phyloP scores from a whole-genome alignment of 2,888 invertebrate genomes.

The Parasteatoda lunata region DNA sequence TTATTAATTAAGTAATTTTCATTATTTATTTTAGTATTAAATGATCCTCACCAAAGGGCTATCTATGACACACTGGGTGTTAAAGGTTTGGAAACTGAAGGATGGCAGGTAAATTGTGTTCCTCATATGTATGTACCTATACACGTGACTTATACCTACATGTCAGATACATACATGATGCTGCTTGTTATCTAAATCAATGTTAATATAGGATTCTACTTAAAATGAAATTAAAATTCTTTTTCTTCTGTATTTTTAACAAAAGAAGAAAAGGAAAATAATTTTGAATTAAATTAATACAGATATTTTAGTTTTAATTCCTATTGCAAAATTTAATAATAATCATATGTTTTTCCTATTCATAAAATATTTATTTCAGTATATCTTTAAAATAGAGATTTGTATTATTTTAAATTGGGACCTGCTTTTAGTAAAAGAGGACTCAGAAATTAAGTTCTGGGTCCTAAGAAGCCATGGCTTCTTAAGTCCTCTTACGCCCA shows the following conservation, averaged over 20 bases:
- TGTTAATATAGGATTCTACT: not conserved
- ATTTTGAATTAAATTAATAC: not conserved
- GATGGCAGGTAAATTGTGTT: constrained; percentile 85
- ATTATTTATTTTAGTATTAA: constrained; percentile 80
- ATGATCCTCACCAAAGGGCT: constrained; percentile 93
- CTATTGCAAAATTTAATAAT: not conserved
- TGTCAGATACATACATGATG: not conserved
- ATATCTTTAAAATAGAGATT: too few relatives aligned
- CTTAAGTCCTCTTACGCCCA: too few relatives aligned
- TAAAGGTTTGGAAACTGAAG: constrained; percentile 92
- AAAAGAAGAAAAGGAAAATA: not conserved
- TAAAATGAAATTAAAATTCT: not conserved
- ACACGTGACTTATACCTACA: not conserved
- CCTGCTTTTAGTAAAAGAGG: too few relatives aligned
- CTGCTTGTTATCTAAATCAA: not conserved
- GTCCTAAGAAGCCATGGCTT: too few relatives aligned
- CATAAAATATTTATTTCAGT: too few relatives aligned
- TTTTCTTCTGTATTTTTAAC: too few relatives aligned
- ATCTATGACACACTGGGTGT: constrained; percentile 95
- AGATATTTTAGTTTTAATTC: not conserved
- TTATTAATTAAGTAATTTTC: not conserved
- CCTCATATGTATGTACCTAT: not conserved
- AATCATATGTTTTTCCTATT: not conserved
- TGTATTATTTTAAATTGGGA: too few relatives aligned
- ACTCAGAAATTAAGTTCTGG: too few relatives aligned